Evolutionary conservation across 2,888 invertebrate species (phyloP), one percentile per base, ranked within the genome.

Genomic region (Drosophila diplacantha): DNA sequence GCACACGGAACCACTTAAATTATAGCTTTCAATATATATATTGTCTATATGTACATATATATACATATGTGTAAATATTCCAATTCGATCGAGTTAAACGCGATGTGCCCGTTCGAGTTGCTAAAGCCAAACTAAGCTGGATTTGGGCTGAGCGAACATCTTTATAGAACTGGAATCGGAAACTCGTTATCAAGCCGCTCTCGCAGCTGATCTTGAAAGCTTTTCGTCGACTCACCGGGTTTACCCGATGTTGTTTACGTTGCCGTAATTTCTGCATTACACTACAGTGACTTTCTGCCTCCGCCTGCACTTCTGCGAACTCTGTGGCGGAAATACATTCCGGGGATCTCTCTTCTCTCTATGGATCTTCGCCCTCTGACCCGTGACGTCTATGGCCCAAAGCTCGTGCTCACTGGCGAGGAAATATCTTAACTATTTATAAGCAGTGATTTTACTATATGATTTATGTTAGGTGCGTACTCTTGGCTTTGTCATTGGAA

Each of bases 91-190:
- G 12, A 22, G 24, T 39, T 34, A 32, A 18, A 6, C 69, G 61
- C 55, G 61, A 39, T 53, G 61, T 39, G 32, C 41, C 54, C 34
- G 46, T 44, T 20, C 50, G 47, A 43, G 47, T 56, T 57, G 69
- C 53, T 67, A 49, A 32, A 50, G 34, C 41, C 65, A 49, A 68
- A 78, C 78, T 79, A 69, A 83, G 47, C n/a, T 46, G 31, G 31
- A 55, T 35, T 46, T 60, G 44, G 66, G 66, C 83, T 81, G 69
- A 81, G 47, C 22, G 65, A 56, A 41, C 46, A 62, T 59, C 58
- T 65, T 63, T 82, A 76, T 78, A 78, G 78, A 78, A 69, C 69
- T 66, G 55, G 66, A 75, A 66, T 69, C 52, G 49, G 47, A 73
- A 81, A 77, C 78, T 68, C 54, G 75, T 73, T 76, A 77, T 80